These are phyloP conservation scores for Augochlorella aurata DNA, from an alignment of 2,888 invertebrate genomes.

Conservation along the genomic window DNA sequence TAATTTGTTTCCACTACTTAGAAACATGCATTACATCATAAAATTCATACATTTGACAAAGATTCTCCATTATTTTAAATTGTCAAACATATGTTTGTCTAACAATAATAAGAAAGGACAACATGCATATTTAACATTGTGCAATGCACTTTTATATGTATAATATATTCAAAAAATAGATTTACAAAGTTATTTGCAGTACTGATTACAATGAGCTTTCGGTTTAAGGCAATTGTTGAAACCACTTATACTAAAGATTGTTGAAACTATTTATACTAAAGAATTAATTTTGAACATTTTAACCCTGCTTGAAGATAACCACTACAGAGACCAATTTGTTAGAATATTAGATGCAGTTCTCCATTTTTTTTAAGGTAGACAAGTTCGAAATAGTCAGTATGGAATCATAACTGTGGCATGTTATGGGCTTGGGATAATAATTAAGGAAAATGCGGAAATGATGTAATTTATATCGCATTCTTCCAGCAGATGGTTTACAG, in stretches of 20 bases:
- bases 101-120: not conserved
- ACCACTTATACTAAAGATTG: too few species aligned
- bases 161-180: too few species aligned
- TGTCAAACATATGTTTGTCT: not conserved
- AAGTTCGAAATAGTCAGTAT: conserved; percentile 1
- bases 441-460: not conserved
- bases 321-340: not conserved
- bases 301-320: not conserved
- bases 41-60: not conserved
- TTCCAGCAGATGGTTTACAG: not conserved
- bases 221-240: not conserved
- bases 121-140: too few species aligned
- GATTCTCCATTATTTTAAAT: not conserved
- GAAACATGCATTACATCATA: not conserved
- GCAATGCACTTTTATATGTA: too few species aligned
- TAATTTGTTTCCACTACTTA: not conserved
- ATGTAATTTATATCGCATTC: not conserved
- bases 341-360: not conserved
- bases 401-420: not conserved
- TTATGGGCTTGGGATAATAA: not conserved
- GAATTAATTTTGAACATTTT: not conserved
- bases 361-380: not conserved
- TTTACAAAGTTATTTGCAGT: not conserved
- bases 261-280: not conserved
- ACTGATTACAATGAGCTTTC: not conserved